Evolutionary conservation across 2,888 invertebrate species (phyloP).

Genomic region (Apodemia duryi): DNA sequence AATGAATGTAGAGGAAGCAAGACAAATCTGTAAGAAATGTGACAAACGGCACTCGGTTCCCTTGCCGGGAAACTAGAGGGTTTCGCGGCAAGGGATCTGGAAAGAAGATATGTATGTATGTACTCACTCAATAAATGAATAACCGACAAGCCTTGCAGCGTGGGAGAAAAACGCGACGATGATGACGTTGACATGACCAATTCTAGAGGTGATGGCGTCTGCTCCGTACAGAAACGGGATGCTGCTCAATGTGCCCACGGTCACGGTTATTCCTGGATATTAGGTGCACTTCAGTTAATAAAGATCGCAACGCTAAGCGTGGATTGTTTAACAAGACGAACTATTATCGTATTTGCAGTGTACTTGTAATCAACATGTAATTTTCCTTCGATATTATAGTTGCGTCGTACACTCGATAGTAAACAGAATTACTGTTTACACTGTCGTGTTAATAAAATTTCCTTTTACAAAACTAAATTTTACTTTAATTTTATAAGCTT

Average conservation of each 20-base stretch:
- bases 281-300: conserved; percentile 28
- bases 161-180: conserved; percentile 92
- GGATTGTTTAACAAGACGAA: conserved; percentile 9
- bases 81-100: neutral
- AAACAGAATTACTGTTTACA: neutral
- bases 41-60: too few species aligned
- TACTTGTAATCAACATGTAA: conserved; percentile 9
- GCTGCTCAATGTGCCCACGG: conserved; percentile 90
- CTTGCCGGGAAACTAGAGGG: too few species aligned
- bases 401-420: neutral
- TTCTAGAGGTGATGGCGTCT: conserved; percentile 88
- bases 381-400: neutral
- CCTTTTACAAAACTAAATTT: too few species aligned
- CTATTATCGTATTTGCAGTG: conserved; percentile 11
- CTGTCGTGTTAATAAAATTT: neutral
- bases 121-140: conserved; percentile 91
- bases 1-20: too few species aligned
- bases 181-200: conserved; percentile 91
- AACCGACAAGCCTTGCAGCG: conserved; percentile 88
- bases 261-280: conserved; percentile 86
- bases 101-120: conserved; percentile 8
- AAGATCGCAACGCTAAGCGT: conserved; percentile 19
- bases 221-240: conserved; percentile 92
- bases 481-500: too few species aligned
- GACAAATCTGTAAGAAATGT: too few species aligned